Conservation (phyloP, 2,113 vertebrate species). For the Stigmatopora argus region DNA sequence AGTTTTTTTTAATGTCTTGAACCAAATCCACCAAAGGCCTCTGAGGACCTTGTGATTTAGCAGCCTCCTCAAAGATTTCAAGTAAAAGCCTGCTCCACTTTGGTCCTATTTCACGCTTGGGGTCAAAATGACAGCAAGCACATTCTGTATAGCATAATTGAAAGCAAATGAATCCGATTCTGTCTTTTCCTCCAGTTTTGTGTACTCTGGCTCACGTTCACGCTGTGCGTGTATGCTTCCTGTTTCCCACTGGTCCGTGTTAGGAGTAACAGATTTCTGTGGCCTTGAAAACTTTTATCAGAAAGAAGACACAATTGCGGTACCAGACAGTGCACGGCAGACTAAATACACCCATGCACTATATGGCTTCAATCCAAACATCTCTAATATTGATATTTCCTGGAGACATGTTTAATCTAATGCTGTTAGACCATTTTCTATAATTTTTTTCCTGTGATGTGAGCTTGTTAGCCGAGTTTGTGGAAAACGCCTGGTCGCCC, state of each 20-base stretch:
- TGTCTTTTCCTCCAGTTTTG: background rate
- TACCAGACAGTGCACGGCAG: conserved; percentile 55
- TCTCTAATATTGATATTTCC: background rate
- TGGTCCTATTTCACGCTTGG: conserved; percentile 49
- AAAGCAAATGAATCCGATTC: background rate
- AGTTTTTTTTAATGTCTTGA: background rate
- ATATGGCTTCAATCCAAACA: conserved; percentile 13
- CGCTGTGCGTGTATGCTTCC: background rate
- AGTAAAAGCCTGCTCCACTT: conserved; percentile 40
- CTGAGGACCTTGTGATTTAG: background rate
- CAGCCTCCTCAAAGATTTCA: background rate
- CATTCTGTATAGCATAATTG: background rate
- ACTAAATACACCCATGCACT: conserved; percentile 57
- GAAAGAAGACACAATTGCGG: conserved; percentile 64
- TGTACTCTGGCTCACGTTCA: background rate
- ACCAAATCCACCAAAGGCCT: background rate
- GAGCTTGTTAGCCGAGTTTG: conserved; percentile 49
- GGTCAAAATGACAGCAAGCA: conserved; percentile 57
- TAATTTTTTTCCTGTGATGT: conserved; percentile 25
- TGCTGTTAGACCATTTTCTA: background rate
- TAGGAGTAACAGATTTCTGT: conserved; percentile 54
- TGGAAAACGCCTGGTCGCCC: conserved; percentile 51
- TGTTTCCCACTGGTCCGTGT: conserved; percentile 47
- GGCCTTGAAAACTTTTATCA: conserved; percentile 68
- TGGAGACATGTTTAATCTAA: background rate